Evolutionary conservation across 2,888 invertebrate genomes (phyloP).

Genomic region (Folsomia manolachei): DNA sequence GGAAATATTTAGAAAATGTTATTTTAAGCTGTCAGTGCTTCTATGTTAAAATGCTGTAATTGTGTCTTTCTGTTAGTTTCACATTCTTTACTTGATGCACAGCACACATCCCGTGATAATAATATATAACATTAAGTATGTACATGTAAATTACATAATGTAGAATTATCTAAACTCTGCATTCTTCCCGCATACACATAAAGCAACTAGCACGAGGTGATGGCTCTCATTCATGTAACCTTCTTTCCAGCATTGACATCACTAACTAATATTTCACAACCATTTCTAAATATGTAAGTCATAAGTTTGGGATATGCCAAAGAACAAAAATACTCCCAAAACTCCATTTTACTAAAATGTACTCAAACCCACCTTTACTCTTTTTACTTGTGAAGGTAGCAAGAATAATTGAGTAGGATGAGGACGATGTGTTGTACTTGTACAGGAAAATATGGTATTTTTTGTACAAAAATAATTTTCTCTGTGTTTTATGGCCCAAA

Average conservation of each 20-base stretch:
- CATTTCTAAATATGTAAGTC: neutral
- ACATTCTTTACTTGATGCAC: too few species aligned
- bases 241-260: neutral
- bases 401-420: neutral
- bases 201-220: neutral
- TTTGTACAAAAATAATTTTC: slow-evolving; percentile 17
- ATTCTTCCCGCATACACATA: neutral
- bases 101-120: too few species aligned
- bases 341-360: neutral
- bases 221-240: neutral
- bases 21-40: too few species aligned
- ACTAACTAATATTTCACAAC: neutral
- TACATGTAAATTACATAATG: neutral
- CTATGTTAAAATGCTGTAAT: too few species aligned
- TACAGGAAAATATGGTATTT: neutral
- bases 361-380: too few species aligned
- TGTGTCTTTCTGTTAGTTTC: too few species aligned
- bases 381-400: too few species aligned
- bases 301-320: neutral
- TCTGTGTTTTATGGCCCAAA: slow-evolving; percentile 30
- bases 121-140: neutral
- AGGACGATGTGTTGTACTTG: neutral
- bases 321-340: neutral
- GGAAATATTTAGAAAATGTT: too few species aligned
- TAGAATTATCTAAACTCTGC: neutral